Percentiles rank a stretch among this genome's conserved stretches.
Evolutionary conservation across 2,888 invertebrate genomes (phyloP).

Genomic region (Baccha elongata): DNA sequence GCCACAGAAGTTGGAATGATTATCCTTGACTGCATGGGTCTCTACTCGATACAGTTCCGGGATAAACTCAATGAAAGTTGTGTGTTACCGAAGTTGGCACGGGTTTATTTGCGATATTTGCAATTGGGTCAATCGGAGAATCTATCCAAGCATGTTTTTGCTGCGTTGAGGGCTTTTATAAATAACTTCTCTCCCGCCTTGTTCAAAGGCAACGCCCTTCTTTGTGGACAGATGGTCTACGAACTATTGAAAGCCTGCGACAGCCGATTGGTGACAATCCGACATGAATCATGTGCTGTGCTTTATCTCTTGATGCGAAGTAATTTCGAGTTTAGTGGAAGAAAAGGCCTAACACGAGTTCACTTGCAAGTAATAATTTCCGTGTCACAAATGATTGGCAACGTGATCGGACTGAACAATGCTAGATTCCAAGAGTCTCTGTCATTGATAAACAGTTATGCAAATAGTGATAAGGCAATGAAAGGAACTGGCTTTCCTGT

Average conservation of each 20-base stretch:
- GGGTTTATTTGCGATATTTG: slow-evolving; percentile 93
- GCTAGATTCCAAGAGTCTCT: slow-evolving; percentile 97
- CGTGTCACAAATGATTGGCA: slow-evolving; percentile 96
- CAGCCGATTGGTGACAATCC: slow-evolving; percentile 91
- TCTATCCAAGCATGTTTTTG: slow-evolving; percentile 95
- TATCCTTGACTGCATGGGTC: slow-evolving; percentile 92
- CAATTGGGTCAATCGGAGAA: slow-evolving; percentile 95
- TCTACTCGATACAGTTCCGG: slow-evolving; percentile 91
- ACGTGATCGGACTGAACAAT: slow-evolving; percentile 94
- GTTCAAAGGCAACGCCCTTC: slow-evolving; percentile 92
- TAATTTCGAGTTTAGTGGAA: slow-evolving; percentile 94
- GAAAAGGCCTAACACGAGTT: slow-evolving; percentile 93
- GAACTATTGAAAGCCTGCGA: slow-evolving; percentile 93
- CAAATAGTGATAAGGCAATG: slow-evolving; percentile 96
- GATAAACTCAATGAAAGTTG: slow-evolving; percentile 86
- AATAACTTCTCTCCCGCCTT: slow-evolving; percentile 93
- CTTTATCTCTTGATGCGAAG: slow-evolving; percentile 96
- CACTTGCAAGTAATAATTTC: slow-evolving; percentile 97
- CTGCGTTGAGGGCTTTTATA: slow-evolving; percentile 94
- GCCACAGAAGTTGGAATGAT: slow-evolving; percentile 95
- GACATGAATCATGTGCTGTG: slow-evolving; percentile 95
- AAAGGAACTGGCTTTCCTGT: slow-evolving; percentile 95
- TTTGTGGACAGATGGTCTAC: slow-evolving; percentile 92
- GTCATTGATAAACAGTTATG: slow-evolving; percentile 95
- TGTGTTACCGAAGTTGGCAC: slow-evolving; percentile 90